Base-by-base conservation (phyloP, 2,888 invertebrate genomes). In the Thereva nobilitata region DNA sequence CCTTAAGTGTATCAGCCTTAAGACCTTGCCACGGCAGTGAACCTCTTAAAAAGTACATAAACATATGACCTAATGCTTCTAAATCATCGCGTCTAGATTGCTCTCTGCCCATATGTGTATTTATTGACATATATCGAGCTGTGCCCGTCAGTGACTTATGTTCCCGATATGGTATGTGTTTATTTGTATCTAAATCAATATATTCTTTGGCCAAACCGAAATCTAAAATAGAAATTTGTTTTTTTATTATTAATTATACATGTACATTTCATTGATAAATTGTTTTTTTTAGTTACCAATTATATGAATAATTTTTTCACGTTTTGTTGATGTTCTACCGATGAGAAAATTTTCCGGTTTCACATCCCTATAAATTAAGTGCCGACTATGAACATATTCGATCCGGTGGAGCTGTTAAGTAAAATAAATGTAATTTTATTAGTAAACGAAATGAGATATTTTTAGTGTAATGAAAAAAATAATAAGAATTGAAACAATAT, bases 181-280 rank as follows among this genome's bases (percentile, higher is more conserved):
- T 96, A 87, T 96, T 96, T 84, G 95, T 95, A 88, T 99, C 98
- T 87, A 97, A 92, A 87, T 99, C 99, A 87, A 99, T 99, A 86
- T 99, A 99, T 88, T 99, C 99, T 89, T 99, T 99, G 84, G 99
- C 99, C 87, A 99, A 89, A 84, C 99, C 99, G 88, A 99, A 99
- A 89, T 99, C 99, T 89, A 83, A 82, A 85, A 73, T 53, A 50
- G 53, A 65, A 23, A 23, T 23, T 23, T 23, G 23, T 23, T 23
- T 23, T 23, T n/a, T n/a, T n/a, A n/a, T n/a, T 23, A 2, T 23
- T 23, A 68, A 42, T 23, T 34, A 23, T 41, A 41, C 23, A 9
- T n/a, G 35, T 23, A 37, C 37, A 52, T 4, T 47, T 47, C 23
- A 23, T 2, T 23, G 23, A 23, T 23, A 23, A 23, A 23, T 23